Percentiles rank a stretch among this genome's conserved stretches.
Conservation (phyloP, 1,140 invertebrate species). For the Zaprionus davidi region DNA sequence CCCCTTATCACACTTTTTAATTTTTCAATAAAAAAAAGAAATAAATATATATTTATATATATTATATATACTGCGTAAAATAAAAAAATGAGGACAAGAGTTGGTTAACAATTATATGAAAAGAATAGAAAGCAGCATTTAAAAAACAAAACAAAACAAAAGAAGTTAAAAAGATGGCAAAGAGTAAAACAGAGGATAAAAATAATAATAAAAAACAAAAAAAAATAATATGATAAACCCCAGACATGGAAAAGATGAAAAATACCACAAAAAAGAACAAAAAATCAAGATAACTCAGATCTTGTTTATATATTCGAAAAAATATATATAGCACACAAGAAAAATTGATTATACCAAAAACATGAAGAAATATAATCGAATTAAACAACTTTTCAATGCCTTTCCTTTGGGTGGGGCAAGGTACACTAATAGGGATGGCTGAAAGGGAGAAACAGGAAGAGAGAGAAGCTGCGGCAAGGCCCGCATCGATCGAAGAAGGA, state of each 20-base stretch:
- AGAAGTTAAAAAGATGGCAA: slow-evolving; percentile 67
- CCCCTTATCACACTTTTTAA: slow-evolving; percentile 80
- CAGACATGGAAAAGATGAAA: slow-evolving; percentile 65
- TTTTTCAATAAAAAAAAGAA: slow-evolving; percentile 62
- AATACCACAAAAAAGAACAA: slow-evolving; percentile 61
- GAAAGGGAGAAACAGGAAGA: not conserved
- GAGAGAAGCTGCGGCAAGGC: not conserved
- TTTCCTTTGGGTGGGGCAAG: slow-evolving; percentile 77
- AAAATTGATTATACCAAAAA: slow-evolving; percentile 68
- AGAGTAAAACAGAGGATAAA: slow-evolving; percentile 56
- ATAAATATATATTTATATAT: slow-evolving; percentile 35
- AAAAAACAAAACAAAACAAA: slow-evolving; percentile 54
- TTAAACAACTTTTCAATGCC: slow-evolving; percentile 72
- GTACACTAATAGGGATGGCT: slow-evolving; percentile 17
- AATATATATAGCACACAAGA: slow-evolving; percentile 70
- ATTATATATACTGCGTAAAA: slow-evolving; percentile 50
- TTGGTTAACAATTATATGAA: slow-evolving; percentile 54
- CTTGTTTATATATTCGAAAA: slow-evolving; percentile 71
- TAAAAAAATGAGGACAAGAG: slow-evolving; percentile 45
- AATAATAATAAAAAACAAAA: slow-evolving; percentile 45
- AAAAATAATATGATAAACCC: slow-evolving; percentile 51
- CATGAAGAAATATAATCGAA: slow-evolving; percentile 77
- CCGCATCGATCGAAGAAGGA: slow-evolving; percentile 1
- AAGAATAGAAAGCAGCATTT: slow-evolving; percentile 54
- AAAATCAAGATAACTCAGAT: slow-evolving; percentile 48